A percentile compares a stretch with the other conserved stretches of the same genome.
phyloP scores from a whole-genome alignment of 2,888 invertebrate genomes.

The Saturnia japonica region DNA sequence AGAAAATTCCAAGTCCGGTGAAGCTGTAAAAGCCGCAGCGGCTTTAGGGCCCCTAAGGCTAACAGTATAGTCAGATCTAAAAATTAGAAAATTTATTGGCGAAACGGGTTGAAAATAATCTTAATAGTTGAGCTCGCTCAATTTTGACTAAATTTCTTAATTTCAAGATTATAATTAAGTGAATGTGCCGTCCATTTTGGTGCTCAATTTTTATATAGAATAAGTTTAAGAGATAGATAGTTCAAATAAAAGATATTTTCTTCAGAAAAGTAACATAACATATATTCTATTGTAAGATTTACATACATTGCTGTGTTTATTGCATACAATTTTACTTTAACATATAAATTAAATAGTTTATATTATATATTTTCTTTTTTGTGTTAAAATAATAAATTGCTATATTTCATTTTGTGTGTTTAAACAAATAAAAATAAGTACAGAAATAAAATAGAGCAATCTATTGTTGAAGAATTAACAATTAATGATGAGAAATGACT shows the following conservation, averaged over 20 bases:
- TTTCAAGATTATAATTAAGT: neutral
- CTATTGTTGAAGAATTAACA: conserved; percentile 41
- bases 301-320: conserved; percentile 64
- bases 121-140: neutral
- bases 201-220: conserved; percentile 33
- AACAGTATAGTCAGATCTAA: no score
- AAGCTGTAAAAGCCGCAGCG: no score
- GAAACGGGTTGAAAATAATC: neutral
- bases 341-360: conserved; percentile 40
- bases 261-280: conserved; percentile 79
- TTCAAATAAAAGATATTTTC: conserved; percentile 37
- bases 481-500: neutral
- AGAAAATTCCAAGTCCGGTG: no score
- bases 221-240: conserved; percentile 32
- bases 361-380: conserved; percentile 25
- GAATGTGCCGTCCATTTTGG: conserved; percentile 42
- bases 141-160: neutral
- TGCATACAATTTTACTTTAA: conserved; percentile 50
- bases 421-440: conserved; percentile 37
- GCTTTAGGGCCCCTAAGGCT: no score
- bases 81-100: no score
- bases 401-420: conserved; percentile 63
- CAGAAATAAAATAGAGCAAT: conserved; percentile 31
- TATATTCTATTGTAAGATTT: conserved; percentile 72
- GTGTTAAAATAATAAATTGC: conserved; percentile 53